phyloP scores from a whole-genome alignment of 2,113 vertebrate genomes.

The Cinclus mexicanus region DNA sequence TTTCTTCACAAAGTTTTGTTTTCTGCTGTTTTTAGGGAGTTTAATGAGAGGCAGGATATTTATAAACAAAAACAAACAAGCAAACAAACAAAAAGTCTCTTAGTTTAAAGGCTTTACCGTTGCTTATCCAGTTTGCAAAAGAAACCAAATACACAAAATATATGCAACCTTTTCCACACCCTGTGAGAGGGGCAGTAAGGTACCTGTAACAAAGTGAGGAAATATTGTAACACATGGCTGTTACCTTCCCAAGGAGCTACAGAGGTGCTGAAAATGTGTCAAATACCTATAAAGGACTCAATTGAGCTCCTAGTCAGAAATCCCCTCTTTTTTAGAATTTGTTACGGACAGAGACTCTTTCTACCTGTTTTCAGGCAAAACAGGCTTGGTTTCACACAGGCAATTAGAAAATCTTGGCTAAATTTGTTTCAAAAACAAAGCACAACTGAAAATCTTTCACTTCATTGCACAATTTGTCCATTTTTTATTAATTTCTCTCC shows the following conservation, averaged over 20 bases:
- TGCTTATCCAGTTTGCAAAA: not conserved
- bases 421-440: not conserved
- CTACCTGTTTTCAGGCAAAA: not conserved
- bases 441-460: not conserved
- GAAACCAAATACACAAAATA: not conserved
- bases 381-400: not conserved
- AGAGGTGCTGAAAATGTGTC: not conserved
- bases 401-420: not conserved
- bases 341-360: not conserved
- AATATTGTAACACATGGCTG: not conserved
- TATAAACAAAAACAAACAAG: not conserved
- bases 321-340: not conserved
- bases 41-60: not conserved
- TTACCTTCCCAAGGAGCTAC: not conserved
- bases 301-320: accelerated
- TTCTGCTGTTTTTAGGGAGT: not conserved
- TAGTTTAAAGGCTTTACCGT: not conserved
- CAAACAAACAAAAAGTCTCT: no score
- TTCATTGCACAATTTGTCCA: not conserved
- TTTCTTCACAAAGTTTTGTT: not conserved
- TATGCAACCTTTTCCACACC: accelerated
- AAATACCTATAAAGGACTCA: not conserved
- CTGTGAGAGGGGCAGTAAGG: not conserved
- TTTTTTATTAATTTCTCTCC: not conserved
- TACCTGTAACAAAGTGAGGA: not conserved